Evolutionary conservation across 1,140 invertebrate species (phyloP), one percentile per base, ranked within the genome.

Genomic region (Drosophila tropicalis): DNA sequence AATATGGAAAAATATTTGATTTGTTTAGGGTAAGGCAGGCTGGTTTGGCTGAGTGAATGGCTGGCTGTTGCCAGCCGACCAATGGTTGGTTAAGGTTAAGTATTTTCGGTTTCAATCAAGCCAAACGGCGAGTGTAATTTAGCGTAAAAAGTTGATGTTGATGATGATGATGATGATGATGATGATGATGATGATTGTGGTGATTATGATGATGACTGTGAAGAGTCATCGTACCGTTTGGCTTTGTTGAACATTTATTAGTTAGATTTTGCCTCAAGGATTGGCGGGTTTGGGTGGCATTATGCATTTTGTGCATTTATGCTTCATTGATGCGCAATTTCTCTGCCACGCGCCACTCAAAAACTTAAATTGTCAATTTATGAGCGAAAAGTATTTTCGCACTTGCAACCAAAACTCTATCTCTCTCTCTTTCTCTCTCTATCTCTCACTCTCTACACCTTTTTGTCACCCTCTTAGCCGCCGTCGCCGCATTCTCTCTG

Each of bases 291-390:
- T 6, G 29, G 29, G 29, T 29, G 76, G 56, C 56, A 58, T 36
- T 36, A 58, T 58, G 56, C 56, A 58, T 70, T 76, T 82, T 70
- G 89, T 87, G 84, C 72, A 86, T 87, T 87, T 73, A 83, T 79
- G 83, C 79, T 89, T 83, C 83, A 86, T 89, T 87, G 84, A 83
- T 89, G 84, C 76, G 72, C 84, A 77, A 78, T 71, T 79, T 83
- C 63, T 65, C 22, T 68, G 40, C 72, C 75, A 75, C 72, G 75
- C 72, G 70, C 54, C 22, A 63, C 74, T 62, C 55, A 72, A 44
- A 29, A 87, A 89, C 76, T 89, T 87, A 89, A 87, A 87, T 87
- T 87, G 83, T 87, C 83, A 87, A 87, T 87, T 87, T 87, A 79
- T 82, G 82, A 76, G 65, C 71, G 78, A 87, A 89, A 58, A 89